Percentiles rank a stretch among this genome's conserved stretches.
phyloP scores from a whole-genome alignment of 2,888 invertebrate species.

The Anthrax anthrax region DNA sequence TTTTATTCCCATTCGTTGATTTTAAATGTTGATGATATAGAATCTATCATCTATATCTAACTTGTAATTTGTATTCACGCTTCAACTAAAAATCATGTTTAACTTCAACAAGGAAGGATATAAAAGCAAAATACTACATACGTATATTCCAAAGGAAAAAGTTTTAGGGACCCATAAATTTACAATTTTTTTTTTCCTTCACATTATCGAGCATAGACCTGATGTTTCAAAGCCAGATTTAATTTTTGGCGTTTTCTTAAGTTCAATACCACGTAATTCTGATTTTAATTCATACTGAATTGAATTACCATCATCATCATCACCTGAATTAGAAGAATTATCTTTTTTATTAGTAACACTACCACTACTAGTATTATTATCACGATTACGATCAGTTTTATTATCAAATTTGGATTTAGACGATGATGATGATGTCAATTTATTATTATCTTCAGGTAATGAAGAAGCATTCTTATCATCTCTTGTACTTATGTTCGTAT shows the following conservation, averaged over 20 bases:
- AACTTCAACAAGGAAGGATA: too few species aligned
- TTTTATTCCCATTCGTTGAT: too few species aligned
- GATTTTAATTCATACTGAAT: conserved; percentile 48
- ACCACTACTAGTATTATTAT: too few species aligned
- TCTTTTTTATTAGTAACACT: neutral
- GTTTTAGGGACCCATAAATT: too few species aligned
- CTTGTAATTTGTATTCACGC: too few species aligned
- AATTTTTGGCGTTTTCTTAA: conserved; percentile 57
- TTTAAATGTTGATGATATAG: too few species aligned
- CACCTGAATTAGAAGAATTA: neutral
- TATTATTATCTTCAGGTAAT: neutral
- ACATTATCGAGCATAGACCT: conserved; percentile 78
- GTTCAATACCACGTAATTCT: conserved; percentile 44
- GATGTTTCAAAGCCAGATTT: conserved; percentile 66
- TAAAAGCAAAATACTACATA: too few species aligned
- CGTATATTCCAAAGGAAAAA: too few species aligned
- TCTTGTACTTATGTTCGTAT: neutral
- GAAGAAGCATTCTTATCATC: neutral
- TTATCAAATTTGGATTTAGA: too few species aligned
- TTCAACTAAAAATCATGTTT: too few species aligned
- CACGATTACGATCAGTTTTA: neutral
- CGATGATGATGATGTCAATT: too few species aligned
- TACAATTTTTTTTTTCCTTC: conserved; percentile 17
- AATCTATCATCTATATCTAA: too few species aligned
- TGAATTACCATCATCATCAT: conserved; percentile 28